These are phyloP conservation scores for Lasius platythorax DNA, from an alignment of 2,888 invertebrate genomes.

Conservation along the genomic window DNA sequence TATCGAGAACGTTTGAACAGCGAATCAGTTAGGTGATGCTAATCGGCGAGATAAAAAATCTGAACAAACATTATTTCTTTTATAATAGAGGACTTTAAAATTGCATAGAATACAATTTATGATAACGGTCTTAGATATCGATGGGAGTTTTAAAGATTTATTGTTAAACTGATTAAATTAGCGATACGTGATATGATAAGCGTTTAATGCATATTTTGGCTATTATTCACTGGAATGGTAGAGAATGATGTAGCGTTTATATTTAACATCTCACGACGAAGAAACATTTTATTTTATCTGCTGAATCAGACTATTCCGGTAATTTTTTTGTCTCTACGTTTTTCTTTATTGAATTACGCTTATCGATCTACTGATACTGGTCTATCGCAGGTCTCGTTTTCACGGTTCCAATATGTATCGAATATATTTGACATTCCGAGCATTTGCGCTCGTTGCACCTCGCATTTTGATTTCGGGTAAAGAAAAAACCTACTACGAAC, in stretches of 20 bases:
- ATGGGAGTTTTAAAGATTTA: neutral
- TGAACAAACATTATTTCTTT: constrained; percentile 1
- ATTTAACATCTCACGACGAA: neutral
- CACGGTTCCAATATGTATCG: constrained; percentile 56
- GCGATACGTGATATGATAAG: neutral
- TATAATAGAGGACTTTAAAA: neutral
- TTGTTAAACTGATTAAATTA: constrained; percentile 17
- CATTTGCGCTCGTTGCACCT: constrained; percentile 39
- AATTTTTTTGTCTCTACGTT: constrained; percentile 1
- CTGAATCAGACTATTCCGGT: neutral
- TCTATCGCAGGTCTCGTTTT: constrained; percentile 48
- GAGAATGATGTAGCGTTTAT: neutral
- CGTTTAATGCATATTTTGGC: neutral
- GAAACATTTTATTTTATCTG: neutral
- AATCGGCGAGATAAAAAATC: neutral
- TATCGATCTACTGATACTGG: neutral
- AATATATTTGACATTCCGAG: constrained; percentile 70
- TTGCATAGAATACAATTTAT: neutral
- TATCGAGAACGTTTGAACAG: neutral
- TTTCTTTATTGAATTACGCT: neutral
- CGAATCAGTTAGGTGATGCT: neutral
- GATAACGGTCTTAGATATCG: neutral
- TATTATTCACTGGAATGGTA: neutral
- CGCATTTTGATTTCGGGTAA: constrained; percentile 70
- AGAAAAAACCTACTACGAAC: constrained; percentile 65